These are phyloP conservation scores for Lamprotornis superbus DNA, from an alignment of 2,113 vertebrate genomes.

Conservation along the genomic window DNA sequence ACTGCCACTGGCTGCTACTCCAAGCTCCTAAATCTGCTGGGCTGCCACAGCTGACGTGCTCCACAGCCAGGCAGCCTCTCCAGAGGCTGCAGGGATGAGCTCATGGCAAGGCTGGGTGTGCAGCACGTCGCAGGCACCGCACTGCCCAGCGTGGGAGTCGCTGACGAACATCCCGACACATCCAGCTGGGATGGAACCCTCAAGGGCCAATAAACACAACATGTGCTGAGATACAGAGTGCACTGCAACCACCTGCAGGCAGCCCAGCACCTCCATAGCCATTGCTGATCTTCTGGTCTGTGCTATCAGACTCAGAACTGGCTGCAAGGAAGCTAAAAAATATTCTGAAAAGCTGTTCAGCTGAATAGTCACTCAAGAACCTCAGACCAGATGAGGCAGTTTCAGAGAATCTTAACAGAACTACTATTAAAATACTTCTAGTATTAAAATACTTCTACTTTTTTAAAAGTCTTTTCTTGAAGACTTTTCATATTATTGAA, in stretches of 20 bases:
- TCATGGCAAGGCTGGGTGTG: background rate
- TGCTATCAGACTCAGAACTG: background rate
- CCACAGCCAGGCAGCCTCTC: fast-evolving
- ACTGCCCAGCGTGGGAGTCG: background rate
- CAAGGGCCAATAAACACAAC: background rate
- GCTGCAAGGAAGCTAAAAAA: background rate
- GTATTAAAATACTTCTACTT: background rate
- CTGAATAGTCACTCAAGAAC: background rate
- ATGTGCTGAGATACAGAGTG: background rate
- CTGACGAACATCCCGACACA: background rate
- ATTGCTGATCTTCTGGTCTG: background rate
- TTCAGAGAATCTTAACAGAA: background rate
- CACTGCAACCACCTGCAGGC: background rate
- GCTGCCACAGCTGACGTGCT: background rate
- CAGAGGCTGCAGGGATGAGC: background rate
- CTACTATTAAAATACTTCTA: background rate
- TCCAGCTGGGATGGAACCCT: background rate
- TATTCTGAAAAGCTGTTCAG: background rate
- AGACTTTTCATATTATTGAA: background rate
- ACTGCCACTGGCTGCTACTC: fast-evolving
- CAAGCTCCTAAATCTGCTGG: background rate
- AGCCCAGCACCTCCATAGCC: background rate
- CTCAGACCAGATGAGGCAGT: background rate
- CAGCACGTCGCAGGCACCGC: background rate
- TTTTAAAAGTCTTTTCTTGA: background rate